Base-by-base conservation (phyloP, 2,888 invertebrate genomes). In the Erynnis tages region DNA sequence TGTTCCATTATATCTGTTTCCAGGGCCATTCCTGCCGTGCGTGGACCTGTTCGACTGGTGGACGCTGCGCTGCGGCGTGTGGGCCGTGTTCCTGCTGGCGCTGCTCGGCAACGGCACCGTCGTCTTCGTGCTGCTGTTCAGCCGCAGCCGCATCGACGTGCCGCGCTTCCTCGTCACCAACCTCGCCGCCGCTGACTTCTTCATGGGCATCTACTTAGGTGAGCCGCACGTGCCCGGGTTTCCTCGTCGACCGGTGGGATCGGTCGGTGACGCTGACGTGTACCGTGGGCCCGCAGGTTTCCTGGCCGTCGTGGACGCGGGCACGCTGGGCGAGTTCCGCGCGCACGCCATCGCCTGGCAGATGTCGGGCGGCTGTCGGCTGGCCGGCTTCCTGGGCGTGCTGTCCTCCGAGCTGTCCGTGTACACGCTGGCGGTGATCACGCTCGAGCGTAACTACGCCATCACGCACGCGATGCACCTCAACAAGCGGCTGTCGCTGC, bases 311-410 rank as follows among this genome's bases (percentile, higher is more conserved):
- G 97, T 98, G 45, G 99, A 99, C 82, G 98, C 97, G 0, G 96
- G 96, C 14, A 98, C 98, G 0, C 87, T 98, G 54, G 98, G 98
- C 16, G 97, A 98, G 82, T 99, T 98, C 86, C 94, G 98, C 63
- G 96, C 95, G 91, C 97, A 97, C 84, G 98, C 98, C 10, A 97
- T 99, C 59, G 95, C 96, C 0, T 99, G 99, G 98, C 99, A 99
- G 90, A 95, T 96, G 93, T 97, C 97, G 19, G 92, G 94, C 27
- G 96, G 96, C 17, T 99, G 98, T 82, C 95, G 97, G 71, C 90
- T 97, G 40, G 97, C 98, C 1, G 99, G 99, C 19, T 98, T 98
- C 77, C 91, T 99, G 38, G 98, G 97, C 4, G 98, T 98, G 23
- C 91, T 98, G 14, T 97, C 97, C 60, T 96, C 97, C 0, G 98